Evolutionary conservation across 2,797 vertebrate species (phyloP).

Genomic region (Scolopax bukidnonensis): DNA sequence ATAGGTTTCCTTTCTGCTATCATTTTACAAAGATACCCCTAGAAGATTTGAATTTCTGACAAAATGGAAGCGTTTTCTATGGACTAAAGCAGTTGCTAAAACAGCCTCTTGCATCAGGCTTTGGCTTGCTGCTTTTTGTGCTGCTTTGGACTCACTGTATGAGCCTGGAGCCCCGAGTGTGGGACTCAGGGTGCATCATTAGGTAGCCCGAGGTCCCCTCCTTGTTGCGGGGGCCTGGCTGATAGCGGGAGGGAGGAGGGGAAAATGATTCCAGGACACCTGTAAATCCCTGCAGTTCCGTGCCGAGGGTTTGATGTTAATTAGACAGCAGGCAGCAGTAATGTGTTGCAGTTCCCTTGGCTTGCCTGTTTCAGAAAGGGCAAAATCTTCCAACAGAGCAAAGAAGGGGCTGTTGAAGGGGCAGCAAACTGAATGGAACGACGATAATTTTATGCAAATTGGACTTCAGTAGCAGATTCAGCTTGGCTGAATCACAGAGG

Average conservation of each 20-base stretch:
- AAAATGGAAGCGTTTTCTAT: conserved; percentile 36
- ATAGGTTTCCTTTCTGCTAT: background rate
- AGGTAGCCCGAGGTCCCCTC: conserved; percentile 63
- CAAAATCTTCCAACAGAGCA: conserved; percentile 71
- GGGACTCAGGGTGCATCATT: conserved; percentile 26
- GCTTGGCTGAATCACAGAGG: conserved; percentile 68
- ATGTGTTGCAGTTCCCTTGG: conserved; percentile 66
- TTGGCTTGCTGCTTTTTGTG: background rate
- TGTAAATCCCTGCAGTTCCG: conserved; percentile 74
- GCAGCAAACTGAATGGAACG: conserved; percentile 71
- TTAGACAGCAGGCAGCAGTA: conserved; percentile 73
- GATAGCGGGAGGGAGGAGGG: conserved; percentile 11
- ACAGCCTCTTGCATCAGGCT: conserved; percentile 37
- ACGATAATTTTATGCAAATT: conserved; percentile 77
- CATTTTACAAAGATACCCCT: background rate
- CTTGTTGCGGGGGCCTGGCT: conserved; percentile 47
- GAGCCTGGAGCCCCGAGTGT: background rate
- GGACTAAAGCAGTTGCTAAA: conserved; percentile 22
- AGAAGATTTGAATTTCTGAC: conserved; percentile 33
- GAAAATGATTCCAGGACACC: conserved; percentile 63
- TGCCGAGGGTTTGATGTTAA: conserved; percentile 76
- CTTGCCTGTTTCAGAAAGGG: conserved; percentile 68
- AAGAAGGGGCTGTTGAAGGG: conserved; percentile 65
- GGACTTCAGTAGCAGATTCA: conserved; percentile 64
- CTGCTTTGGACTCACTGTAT: conserved; percentile 32